Base-by-base conservation (phyloP, 1,140 invertebrate genomes). In the Macrocentrus cingulum region DNA sequence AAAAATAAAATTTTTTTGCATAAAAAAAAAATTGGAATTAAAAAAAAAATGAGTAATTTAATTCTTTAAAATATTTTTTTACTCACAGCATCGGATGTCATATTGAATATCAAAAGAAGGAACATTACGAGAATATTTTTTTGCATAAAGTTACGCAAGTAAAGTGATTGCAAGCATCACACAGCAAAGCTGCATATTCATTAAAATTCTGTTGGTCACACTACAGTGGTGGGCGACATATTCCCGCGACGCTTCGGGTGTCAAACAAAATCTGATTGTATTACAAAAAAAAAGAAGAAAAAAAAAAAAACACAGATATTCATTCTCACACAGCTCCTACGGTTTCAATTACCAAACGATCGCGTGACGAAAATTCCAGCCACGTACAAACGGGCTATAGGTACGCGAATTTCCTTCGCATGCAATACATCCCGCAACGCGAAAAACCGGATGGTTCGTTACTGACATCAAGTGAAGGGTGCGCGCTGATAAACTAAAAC, bases 251-350 rank as follows among this genome's bases (percentile, higher is more conserved):
- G 63, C 56, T 64, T 60, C 62, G 65, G 66, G 67, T 68, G 68
- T 74, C 70, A 69, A 70, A 72, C 68, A 63, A 70, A 74, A 72
- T 63, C 66, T 53, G 64, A 68, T 74, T 72, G 66, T 63, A 67
- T 65, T 50, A 58, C 66, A 63, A 64, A 29, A 56, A 32, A 34
- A 25, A 59, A 44, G 13, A 59, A 25, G 46, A 23, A 56, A 44
- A 51, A 56, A 56, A 18, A n/a, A 60, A 34, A 41, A 56, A 34
- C 15, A 32, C 25, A n/a, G 16, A 58, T 54, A 61, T 58, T 59
- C 32, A 19, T 20, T 46, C 39, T 52, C 20, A 22, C 34, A 23
- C 39, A n/a, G 56, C 52, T 56, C 37, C 45, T 36, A 46, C 48
- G 53, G 57, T 62, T 59, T 62, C 61, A 62, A 59, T 62, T 62